Evolutionary conservation across 2,113 vertebrate genomes (phyloP).

Genomic region (Melospiza melodia): DNA sequence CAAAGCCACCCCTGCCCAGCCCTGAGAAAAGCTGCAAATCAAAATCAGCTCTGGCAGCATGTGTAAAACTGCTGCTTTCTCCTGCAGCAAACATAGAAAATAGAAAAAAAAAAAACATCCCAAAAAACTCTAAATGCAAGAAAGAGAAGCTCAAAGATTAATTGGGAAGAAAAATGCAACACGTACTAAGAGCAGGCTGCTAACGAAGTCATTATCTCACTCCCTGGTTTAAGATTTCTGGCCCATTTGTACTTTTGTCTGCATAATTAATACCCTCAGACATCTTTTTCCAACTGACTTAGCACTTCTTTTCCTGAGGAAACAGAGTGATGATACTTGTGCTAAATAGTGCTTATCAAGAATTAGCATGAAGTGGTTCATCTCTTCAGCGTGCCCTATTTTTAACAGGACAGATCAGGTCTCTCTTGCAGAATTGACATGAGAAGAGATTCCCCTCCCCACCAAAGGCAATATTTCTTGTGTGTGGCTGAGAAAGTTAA

Average conservation of each 20-base stretch:
- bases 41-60: not conserved
- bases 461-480: not conserved
- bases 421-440: not conserved
- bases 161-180: not conserved
- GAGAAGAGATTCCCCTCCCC: not conserved
- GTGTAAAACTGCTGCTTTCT: not conserved
- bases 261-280: conserved; percentile 34
- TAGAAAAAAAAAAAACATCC: not conserved
- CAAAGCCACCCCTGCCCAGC: not conserved
- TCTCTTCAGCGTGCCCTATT: not conserved
- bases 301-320: conserved; percentile 23
- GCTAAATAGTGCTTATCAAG: not conserved
- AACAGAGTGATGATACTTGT: not conserved
- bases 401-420: not conserved
- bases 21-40: not conserved
- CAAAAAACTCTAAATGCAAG: not conserved
- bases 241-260: conserved; percentile 33
- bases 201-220: not conserved
- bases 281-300: not conserved
- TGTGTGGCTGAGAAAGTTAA: not conserved
- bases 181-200: not conserved
- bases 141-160: not conserved
- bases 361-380: not conserved
- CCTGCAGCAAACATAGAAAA: not conserved
- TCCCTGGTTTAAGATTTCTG: not conserved